Conservation (phyloP, 2,797 vertebrate species). For the Cetoscarus ocellatus region DNA sequence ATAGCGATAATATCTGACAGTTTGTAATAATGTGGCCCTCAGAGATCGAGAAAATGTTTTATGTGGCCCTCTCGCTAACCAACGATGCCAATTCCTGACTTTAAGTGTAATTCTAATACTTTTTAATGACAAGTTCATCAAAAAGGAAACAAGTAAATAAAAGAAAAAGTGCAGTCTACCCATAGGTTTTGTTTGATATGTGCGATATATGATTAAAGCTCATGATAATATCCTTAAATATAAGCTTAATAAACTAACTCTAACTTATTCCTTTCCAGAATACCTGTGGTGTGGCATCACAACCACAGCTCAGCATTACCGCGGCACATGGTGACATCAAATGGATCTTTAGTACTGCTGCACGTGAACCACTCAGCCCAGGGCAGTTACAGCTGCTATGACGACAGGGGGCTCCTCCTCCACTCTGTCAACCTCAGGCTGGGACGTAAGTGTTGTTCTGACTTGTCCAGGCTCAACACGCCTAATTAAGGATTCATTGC, state of each 20-base stretch:
- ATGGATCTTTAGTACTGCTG: conserved; percentile 77
- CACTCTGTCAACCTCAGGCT: conserved; percentile 77
- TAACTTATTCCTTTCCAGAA: conserved; percentile 58
- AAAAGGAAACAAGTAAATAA: not conserved
- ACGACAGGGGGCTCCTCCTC: conserved; percentile 73
- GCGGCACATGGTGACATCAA: conserved; percentile 67
- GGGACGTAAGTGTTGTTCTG: conserved; percentile 79
- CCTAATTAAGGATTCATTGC: conserved; percentile 19
- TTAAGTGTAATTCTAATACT: not conserved
- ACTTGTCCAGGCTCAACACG: conserved; percentile 14
- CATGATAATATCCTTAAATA: too few relatives aligned
- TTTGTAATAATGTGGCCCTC: too few relatives aligned
- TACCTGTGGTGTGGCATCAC: conserved; percentile 79
- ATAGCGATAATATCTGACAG: not conserved
- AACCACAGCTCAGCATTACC: conserved; percentile 71
- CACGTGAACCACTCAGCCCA: conserved; percentile 73
- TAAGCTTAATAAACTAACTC: conserved; percentile 9
- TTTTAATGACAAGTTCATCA: not conserved
- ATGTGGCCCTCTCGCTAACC: too few relatives aligned
- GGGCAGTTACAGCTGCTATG: conserved; percentile 87
- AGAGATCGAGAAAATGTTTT: too few relatives aligned
- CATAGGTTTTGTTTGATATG: too few relatives aligned
- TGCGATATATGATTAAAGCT: too few relatives aligned
- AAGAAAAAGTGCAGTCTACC: not conserved
- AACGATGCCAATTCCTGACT: too few relatives aligned